Conservation (phyloP, 2,113 vertebrate species). For the Sprattus sprattus region DNA sequence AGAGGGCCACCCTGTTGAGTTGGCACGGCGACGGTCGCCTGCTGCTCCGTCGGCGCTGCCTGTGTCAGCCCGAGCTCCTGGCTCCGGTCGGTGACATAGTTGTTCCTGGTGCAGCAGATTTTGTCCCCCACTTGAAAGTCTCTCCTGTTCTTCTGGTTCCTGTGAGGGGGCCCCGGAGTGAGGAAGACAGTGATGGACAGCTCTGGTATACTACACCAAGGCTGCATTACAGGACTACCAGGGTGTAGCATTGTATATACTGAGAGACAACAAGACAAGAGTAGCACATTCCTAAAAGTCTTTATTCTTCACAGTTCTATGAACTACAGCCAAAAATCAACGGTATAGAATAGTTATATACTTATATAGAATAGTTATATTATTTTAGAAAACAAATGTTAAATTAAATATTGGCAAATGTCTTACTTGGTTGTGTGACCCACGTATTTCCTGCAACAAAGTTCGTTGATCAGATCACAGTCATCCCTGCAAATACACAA, state of each 20-base stretch:
- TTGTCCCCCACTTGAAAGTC: slow-evolving; percentile 74
- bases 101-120: slow-evolving; percentile 78
- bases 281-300: no score
- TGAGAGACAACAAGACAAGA: background rate
- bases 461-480: slow-evolving; percentile 77
- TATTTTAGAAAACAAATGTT: background rate
- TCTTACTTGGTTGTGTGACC: slow-evolving; percentile 63
- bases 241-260: background rate
- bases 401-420: background rate
- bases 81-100: slow-evolving; percentile 64
- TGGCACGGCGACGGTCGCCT: background rate
- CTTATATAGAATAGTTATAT: background rate
- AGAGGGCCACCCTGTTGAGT: background rate
- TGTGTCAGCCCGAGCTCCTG: background rate
- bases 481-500: slow-evolving; percentile 63
- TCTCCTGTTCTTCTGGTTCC: slow-evolving; percentile 49
- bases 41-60: slow-evolving; percentile 13
- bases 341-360: no score
- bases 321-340: no score
- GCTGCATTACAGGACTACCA: background rate
- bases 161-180: slow-evolving; percentile 16
- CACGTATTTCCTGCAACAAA: slow-evolving; percentile 77
- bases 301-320: no score
- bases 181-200: background rate
- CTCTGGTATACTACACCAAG: background rate